Base-by-base conservation (phyloP, 2,888 invertebrate species). In the Archips xylosteana region DNA sequence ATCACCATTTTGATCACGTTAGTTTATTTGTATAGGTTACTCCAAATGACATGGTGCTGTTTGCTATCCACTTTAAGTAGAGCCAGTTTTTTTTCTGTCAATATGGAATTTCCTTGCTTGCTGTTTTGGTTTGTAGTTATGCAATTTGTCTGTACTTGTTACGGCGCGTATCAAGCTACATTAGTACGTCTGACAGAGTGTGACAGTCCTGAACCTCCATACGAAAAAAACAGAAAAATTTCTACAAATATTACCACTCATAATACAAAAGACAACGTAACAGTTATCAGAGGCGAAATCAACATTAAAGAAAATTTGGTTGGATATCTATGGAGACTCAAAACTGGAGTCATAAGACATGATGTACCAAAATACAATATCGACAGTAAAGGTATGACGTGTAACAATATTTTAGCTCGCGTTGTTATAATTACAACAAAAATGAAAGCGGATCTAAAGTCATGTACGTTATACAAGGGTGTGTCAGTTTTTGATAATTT, bases 401-500 rank as follows among this genome's bases (percentile, higher is more conserved):
- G 85, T 36, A 82, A 78, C 73, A 85, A 82, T 66, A 13, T 82
- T 3, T 77, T 85, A 45, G 81, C 82, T 0, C 81, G 72, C 67
- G 32, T 85, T 6, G 13, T 81, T 1, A 64, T 83, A 1, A 51
- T 70, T 5, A 59, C 82, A 2, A 34, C 78, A 0, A 81, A 81
- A n/a, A 51, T 84, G 0, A 78, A 62, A 67, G 82, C 80, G 34
- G 79, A 85, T 64, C 75, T 77, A 2, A 79, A 80, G 42, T 75
- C 78, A 1, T 85, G 84, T 74, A 80, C 79, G 32, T 4, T 84
- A 10, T 81, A 70, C 49, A 84, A 83, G 75, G 84, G 85, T 3
- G 73, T 47, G 4, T 82, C 84, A 62, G 13, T 69, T 1, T 82
- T 84, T 76, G 76, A 78, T 23, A 68, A 75, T 57, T 42, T 85